Conservation (phyloP, 2,113 vertebrate genomes). For the Trematocara variabile region DNA sequence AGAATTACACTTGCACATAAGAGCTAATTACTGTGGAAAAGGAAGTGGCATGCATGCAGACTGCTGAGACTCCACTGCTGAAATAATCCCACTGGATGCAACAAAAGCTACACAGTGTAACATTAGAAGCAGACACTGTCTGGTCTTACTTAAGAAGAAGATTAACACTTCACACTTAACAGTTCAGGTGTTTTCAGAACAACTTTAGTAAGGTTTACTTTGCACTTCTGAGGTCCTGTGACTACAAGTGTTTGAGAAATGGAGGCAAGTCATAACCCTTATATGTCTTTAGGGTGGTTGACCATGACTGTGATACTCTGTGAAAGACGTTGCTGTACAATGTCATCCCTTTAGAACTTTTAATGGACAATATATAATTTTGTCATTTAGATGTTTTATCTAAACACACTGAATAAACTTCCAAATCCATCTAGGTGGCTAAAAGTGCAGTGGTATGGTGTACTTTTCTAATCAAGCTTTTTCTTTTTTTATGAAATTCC, state of each 20-base stretch:
- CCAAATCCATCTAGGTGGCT: neutral
- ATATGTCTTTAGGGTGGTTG: neutral
- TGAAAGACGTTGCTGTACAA: neutral
- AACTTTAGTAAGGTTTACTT: neutral
- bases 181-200: neutral
- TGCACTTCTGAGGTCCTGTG: neutral
- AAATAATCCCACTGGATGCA: constrained; percentile 8
- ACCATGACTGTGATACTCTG: neutral
- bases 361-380: neutral
- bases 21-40: constrained; percentile 45
- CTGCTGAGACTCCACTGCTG: neutral
- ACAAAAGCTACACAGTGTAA: neutral
- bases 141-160: neutral
- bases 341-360: neutral
- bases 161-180: neutral
- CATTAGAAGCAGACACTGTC: neutral
- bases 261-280: neutral
- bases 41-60: neutral
- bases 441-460: neutral
- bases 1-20: constrained; percentile 40
- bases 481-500: neutral
- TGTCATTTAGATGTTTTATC: neutral
- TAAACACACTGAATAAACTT: neutral
- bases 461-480: neutral
- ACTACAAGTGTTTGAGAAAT: neutral